Percentiles rank a stretch among this genome's conserved stretches.
These are phyloP conservation scores for Synergus laeviventris DNA, from an alignment of 2,888 invertebrate genomes.

Conservation along the genomic window DNA sequence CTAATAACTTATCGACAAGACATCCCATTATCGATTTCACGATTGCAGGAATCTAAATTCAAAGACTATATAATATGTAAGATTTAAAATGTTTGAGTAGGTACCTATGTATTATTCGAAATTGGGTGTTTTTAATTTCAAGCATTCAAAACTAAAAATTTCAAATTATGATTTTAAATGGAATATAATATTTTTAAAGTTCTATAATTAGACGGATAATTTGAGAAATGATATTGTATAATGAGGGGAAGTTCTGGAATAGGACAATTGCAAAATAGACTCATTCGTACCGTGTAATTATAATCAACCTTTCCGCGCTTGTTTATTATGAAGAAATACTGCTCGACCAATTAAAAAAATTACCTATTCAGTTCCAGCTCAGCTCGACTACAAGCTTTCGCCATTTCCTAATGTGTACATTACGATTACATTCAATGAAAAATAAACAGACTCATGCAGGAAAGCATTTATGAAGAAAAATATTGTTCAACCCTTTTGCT, in stretches of 20 bases:
- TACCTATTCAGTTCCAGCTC: not conserved
- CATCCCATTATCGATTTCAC: not conserved
- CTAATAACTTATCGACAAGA: slow-evolving; percentile 12
- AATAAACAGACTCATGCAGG: not conserved
- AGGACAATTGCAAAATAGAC: not conserved
- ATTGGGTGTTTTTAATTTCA: not conserved
- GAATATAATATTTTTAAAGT: no score
- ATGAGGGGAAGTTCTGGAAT: not conserved
- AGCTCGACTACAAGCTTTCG: not conserved
- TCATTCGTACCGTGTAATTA: not conserved
- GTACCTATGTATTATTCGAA: not conserved
- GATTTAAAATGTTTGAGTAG: no score
- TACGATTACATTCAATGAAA: slow-evolving; percentile 7
- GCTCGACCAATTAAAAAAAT: not conserved
- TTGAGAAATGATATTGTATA: not conserved
- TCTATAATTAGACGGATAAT: not conserved
- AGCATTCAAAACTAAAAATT: no score
- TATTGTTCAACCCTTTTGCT: no score
- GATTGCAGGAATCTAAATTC: no score
- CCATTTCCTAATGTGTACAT: not conserved
- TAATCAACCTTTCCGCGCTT: not conserved
- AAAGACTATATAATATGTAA: no score
- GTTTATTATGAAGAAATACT: not conserved
- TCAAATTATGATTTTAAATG: no score
- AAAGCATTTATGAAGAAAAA: no score